A percentile compares a stretch with the other conserved stretches of the same genome.
These are phyloP conservation scores for Naja naja DNA, from an alignment of 2,113 vertebrate species.

Conservation along the genomic window DNA sequence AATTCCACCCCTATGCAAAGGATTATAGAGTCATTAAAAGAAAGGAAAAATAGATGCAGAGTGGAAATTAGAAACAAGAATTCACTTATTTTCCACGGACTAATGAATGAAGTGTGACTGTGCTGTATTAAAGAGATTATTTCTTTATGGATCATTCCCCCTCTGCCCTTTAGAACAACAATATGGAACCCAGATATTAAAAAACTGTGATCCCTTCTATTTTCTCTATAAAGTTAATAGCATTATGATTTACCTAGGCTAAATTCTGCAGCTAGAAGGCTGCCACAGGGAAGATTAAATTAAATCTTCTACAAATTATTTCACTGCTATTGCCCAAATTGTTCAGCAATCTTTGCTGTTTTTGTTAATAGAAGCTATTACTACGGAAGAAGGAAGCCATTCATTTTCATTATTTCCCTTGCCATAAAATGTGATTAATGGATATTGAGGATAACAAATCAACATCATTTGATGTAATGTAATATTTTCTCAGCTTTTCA, in stretches of 20 bases:
- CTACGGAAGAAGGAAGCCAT: slow-evolving; percentile 39
- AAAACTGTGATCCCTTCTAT: slow-evolving; percentile 15
- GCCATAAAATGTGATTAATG: slow-evolving; percentile 35
- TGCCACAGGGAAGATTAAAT: slow-evolving; percentile 29
- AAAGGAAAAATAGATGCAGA: neutral
- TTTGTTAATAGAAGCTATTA: slow-evolving; percentile 50
- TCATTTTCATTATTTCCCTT: slow-evolving; percentile 9
- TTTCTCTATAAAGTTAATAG: slow-evolving; percentile 33
- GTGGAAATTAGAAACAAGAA: neutral
- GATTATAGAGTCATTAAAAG: neutral
- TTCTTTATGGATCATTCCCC: neutral
- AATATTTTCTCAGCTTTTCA: neutral
- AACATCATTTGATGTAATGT: slow-evolving; percentile 34
- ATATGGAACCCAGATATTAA: slow-evolving; percentile 10
- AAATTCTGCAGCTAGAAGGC: slow-evolving; percentile 36
- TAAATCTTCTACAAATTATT: slow-evolving; percentile 43
- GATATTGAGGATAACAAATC: slow-evolving; percentile 24
- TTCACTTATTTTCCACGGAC: neutral
- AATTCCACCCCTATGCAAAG: neutral
- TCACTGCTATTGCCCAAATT: slow-evolving; percentile 26
- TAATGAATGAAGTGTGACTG: neutral
- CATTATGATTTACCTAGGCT: slow-evolving; percentile 29
- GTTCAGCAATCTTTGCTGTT: slow-evolving; percentile 41
- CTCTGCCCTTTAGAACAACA: neutral
- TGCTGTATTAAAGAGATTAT: neutral